Evolutionary conservation across 2,888 invertebrate genomes (phyloP).

Genomic region (Drosophila anomelani): DNA sequence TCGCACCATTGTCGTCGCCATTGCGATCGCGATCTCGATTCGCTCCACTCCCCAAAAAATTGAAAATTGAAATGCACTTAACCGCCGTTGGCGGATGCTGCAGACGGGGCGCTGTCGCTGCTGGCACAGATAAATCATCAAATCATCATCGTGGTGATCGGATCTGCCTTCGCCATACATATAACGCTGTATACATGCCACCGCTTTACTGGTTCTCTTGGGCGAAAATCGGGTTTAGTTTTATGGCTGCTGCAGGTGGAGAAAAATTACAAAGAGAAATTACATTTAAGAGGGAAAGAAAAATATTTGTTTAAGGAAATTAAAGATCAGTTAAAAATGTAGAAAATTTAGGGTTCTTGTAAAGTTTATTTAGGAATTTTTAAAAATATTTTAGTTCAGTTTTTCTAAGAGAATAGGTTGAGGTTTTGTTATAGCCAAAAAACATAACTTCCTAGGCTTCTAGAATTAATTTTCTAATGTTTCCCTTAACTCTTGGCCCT

Average conservation of each 20-base stretch:
- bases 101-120: slow-evolving; percentile 35
- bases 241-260: slow-evolving; percentile 7
- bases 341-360: not conserved
- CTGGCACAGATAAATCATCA: slow-evolving; percentile 59
- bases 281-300: no score
- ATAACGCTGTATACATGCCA: slow-evolving; percentile 1
- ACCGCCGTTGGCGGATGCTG: slow-evolving; percentile 34
- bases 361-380: not conserved
- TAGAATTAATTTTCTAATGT: no score
- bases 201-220: slow-evolving; percentile 29
- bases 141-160: slow-evolving; percentile 38
- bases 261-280: not conserved
- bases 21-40: slow-evolving; percentile 25
- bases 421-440: no score
- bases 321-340: not conserved
- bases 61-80: slow-evolving; percentile 53
- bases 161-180: slow-evolving; percentile 8
- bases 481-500: accelerated
- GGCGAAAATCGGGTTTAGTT: slow-evolving; percentile 35
- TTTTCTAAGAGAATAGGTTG: no score
- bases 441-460: not conserved
- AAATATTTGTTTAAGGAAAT: accelerated
- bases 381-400: not conserved
- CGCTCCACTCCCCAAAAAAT: slow-evolving; percentile 48
- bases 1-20: slow-evolving; percentile 34